Evolutionary conservation across 2,113 vertebrate species (phyloP), one percentile per base, ranked within the genome.

Genomic region (Panthera leo): DNA sequence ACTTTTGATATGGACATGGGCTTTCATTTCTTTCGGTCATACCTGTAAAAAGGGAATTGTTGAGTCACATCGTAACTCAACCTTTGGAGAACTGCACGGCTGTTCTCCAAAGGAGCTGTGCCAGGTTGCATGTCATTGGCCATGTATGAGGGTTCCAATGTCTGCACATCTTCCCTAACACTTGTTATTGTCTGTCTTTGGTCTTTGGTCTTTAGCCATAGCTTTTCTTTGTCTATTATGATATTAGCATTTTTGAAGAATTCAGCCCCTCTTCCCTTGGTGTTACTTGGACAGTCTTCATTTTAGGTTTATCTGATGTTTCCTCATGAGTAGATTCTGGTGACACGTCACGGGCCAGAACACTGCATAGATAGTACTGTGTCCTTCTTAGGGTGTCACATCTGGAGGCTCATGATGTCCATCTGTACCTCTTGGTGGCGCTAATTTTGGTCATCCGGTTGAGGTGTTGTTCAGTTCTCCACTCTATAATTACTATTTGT

Each of bases 61-160:
- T 34, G 15, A 85, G n/a, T 61, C n/a, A 71, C 27, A 34, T 11
- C 23, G 3, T 51, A 88, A 94, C 9, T 76, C 48, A 70, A 5
- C 19, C 21, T 91, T 70, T 86, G 68, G 93, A 27, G 25, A 92
- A 15, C 31, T 51, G 23, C 14, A 45, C 34, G 55, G 19, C 31
- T 58, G 13, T 53, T 95, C 71, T 53, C 16, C 27, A 71, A 89
- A 71, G 27, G 0, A 42, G 5, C 5, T 58, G 34, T 4, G 16
- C 29, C 7, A 16, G 58, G 61, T 85, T 29, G 25, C 19, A 42
- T 15, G 48, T n/a, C 10, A 12, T n/a, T 15, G 25, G 48, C 51
- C 9, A 0, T 1, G 0, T 8, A 23, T 45, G 42, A n/a, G 53
- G n/a, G 7, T 39, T 70, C 89, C 18, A 6, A 0, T 83, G n/a